Evolutionary conservation across 1,140 invertebrate genomes (phyloP), one percentile per base, ranked within the genome.

Genomic region (Drosophila saltans): DNA sequence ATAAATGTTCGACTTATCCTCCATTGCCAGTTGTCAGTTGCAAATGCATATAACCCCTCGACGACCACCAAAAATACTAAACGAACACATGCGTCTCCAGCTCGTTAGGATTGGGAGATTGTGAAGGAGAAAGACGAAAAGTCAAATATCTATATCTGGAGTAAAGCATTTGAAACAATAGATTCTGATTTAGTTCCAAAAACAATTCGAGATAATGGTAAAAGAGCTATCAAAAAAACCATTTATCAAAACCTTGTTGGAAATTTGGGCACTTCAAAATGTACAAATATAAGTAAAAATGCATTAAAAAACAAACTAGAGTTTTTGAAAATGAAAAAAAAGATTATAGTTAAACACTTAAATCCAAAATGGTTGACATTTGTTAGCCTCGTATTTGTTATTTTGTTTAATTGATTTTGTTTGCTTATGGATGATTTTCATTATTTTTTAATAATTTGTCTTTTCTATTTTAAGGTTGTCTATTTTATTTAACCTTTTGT

Each of bases 1-100:
- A 86, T 86, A 74, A 78, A 86, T 86, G 83, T 75, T 59, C 76
- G 21, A 83, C 75, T 74, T 88, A 88, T 86, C 76, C 83, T 88
- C 72, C 72, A 68, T 59, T 69, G 70, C 70, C 61, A 81, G 80
- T 80, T 86, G 83, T 86, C 83, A 86, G 64, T 88, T 86, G 83
- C 83, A 86, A 82, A 73, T 79, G 80, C 73, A 86, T 79, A 61
- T 66, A 68, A 58, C 64, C 56, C 62, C 16, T 52, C 21, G 45
- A 52, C 21, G 45, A 52, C 8, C 45, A 52, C 45, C 63, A 48
- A 55, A 56, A 72, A 43, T 58, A 61, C 62, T 57, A 10, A 74
- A 52, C 21, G 21, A 60, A 56, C 60, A 74, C 67, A 65, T 65
- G 55, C 56, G 33, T 40, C 60, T 45, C 43, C 36, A 48, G 52